Evolutionary conservation across 1,140 invertebrate species (phyloP).

Genomic region (Lordiphosa clarofinis): DNA sequence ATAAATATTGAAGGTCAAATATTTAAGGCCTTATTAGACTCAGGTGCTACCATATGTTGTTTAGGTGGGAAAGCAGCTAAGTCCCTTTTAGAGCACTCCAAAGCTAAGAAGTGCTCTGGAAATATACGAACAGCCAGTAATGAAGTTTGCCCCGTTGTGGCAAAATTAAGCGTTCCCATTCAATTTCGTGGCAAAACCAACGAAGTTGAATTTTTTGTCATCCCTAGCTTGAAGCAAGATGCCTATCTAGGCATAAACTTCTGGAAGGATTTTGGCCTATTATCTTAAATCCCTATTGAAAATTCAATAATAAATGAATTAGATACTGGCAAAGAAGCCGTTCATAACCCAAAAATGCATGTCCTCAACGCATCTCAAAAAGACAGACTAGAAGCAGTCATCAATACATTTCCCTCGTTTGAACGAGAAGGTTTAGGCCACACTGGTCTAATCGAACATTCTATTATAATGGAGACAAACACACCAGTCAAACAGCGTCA

Average conservation of each 20-base stretch:
- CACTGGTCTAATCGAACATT: constrained; percentile 9
- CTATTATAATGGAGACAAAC: constrained; percentile 2
- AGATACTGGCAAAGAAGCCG: background rate
- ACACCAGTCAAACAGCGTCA: constrained; percentile 18
- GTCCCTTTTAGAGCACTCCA: no score
- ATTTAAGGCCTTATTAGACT: no score
- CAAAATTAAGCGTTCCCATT: background rate
- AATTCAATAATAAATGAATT: background rate
- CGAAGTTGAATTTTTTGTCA: background rate
- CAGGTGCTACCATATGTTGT: no score
- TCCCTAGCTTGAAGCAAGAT: background rate
- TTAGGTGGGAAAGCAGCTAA: no score
- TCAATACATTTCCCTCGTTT: background rate
- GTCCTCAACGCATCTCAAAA: background rate
- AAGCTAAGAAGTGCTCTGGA: background rate
- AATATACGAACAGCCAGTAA: constrained; percentile 1
- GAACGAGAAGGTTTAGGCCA: constrained; percentile 13
- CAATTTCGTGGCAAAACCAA: background rate
- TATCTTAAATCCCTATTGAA: background rate
- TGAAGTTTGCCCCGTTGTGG: background rate
- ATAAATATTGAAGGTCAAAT: no score
- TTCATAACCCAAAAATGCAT: no score
- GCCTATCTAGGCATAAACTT: background rate
- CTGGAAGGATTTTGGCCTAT: no score
- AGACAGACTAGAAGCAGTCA: background rate